Base-by-base conservation (phyloP, 2,888 invertebrate species). In the Acronicta aceris region DNA sequence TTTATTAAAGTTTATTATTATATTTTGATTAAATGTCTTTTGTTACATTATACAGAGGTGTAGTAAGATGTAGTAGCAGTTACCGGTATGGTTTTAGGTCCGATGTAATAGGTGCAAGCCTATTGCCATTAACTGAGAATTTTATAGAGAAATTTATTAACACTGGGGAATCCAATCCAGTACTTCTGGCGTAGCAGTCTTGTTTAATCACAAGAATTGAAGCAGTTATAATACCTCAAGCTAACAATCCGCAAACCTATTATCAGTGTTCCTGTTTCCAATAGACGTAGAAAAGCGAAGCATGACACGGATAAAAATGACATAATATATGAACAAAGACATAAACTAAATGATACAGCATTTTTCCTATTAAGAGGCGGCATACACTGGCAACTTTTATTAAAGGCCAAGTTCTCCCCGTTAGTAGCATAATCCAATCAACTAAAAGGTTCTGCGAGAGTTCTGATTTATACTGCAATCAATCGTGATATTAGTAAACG, bases 361-460 rank as follows among this genome's bases (percentile, higher is more conserved):
- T 64, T 65, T 69, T 52, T 68, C 59, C 59, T 53, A 67, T 67
- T 70, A 73, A 56, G 30, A 62, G 30, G 46, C 52, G 30, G 50
- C 60, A 62, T 66, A 71, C 53, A 65, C 59, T 51, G 47, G 59
- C 36, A 54, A 58, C 45, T 41, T 71, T 62, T 74, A 77, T 74
- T 53, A 70, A 70, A 63, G 59, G 47, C 72, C 61, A 75, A 72
- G 63, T 65, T 68, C 52, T 50, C 62, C 45, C 41, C 73, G 62
- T 75, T 75, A 78, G 67, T 74, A 58, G 59, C 64, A 75, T 75
- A 74, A 77, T 71, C 68, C 71, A 78, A 77, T 77, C 78, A 67
- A 73, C 77, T 77, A 77, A 77, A 75, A 77, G 77, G 64, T 74
- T 75, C 51, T 10, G 42, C 40, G 50, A 65, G 59, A 36, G 68